Evolutionary conservation across 2,888 invertebrate species (phyloP).

Genomic region (Morpho achilles): DNA sequence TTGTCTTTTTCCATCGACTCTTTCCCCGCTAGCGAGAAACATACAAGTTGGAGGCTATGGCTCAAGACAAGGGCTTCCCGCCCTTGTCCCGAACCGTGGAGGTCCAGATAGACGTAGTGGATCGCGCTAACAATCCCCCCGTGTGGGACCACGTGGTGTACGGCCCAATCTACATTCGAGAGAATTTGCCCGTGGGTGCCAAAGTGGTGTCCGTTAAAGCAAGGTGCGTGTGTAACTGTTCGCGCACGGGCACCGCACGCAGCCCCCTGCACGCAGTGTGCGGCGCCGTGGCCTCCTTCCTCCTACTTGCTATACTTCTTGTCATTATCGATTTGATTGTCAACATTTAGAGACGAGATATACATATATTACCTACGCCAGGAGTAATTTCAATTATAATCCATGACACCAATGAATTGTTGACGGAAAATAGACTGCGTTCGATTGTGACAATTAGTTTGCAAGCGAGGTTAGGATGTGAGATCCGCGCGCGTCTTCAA

Average conservation of each 20-base stretch:
- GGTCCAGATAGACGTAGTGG: slow-evolving; percentile 99
- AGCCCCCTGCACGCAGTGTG: slow-evolving; percentile 77
- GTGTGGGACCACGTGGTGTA: slow-evolving; percentile 98
- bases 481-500: slow-evolving; percentile 57
- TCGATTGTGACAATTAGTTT: slow-evolving; percentile 27
- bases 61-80: slow-evolving; percentile 98
- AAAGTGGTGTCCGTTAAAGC: slow-evolving; percentile 99
- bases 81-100: slow-evolving; percentile 97
- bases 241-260: slow-evolving; percentile 81
- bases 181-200: slow-evolving; percentile 98
- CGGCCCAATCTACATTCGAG: slow-evolving; percentile 98
- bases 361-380: too few species aligned
- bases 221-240: slow-evolving; percentile 89
- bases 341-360: background rate
- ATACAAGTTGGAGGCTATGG: slow-evolving; percentile 98
- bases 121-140: slow-evolving; percentile 98
- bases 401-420: too few species aligned
- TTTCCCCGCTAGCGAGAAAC: slow-evolving; percentile 92
- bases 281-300: slow-evolving; percentile 35
- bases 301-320: slow-evolving; percentile 18
- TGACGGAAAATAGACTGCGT: background rate
- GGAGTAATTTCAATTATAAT: too few species aligned
- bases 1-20: slow-evolving; percentile 83
- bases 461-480: slow-evolving; percentile 57
- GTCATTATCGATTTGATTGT: slow-evolving; percentile 15